phyloP scores from a whole-genome alignment of 1,140 invertebrate genomes.

The Lordiphosa collinella region DNA sequence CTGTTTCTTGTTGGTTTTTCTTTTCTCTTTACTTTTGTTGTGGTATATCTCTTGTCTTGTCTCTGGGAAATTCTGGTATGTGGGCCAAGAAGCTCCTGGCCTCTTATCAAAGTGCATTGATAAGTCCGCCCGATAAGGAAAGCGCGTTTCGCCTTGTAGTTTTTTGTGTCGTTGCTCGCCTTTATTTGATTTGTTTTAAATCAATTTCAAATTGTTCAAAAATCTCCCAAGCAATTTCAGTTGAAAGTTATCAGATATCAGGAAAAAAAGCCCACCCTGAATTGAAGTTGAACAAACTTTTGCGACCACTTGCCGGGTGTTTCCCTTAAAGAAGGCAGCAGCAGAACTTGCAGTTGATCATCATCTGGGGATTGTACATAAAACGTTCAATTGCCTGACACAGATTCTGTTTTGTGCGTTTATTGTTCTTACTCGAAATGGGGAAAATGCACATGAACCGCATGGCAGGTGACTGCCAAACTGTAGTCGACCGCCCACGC shows the following conservation, averaged over 20 bases:
- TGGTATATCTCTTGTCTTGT: not conserved
- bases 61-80: slow-evolving; percentile 42
- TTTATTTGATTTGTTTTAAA: slow-evolving; percentile 1
- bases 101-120: slow-evolving; percentile 37
- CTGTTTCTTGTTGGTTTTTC: too few species aligned
- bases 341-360: too few species aligned
- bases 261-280: too few species aligned
- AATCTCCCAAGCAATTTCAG: too few species aligned
- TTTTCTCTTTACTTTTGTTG: not conserved
- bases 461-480: slow-evolving; percentile 38
- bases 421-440: slow-evolving; percentile 35
- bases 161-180: not conserved
- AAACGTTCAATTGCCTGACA: slow-evolving; percentile 40
- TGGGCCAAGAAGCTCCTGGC: slow-evolving; percentile 33
- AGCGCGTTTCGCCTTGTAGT: not conserved
- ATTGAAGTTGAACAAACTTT: too few species aligned
- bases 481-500: slow-evolving; percentile 46
- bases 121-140: slow-evolving; percentile 37
- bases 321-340: not conserved
- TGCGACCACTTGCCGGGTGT: not conserved
- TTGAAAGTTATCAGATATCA: too few species aligned
- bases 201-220: not conserved
- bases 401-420: slow-evolving; percentile 48
- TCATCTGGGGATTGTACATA: not conserved
- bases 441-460: slow-evolving; percentile 11